A percentile compares a stretch with the other conserved stretches of the same genome.
Evolutionary conservation across 2,888 invertebrate species (phyloP).

Genomic region (Trissoscelio sp.): DNA sequence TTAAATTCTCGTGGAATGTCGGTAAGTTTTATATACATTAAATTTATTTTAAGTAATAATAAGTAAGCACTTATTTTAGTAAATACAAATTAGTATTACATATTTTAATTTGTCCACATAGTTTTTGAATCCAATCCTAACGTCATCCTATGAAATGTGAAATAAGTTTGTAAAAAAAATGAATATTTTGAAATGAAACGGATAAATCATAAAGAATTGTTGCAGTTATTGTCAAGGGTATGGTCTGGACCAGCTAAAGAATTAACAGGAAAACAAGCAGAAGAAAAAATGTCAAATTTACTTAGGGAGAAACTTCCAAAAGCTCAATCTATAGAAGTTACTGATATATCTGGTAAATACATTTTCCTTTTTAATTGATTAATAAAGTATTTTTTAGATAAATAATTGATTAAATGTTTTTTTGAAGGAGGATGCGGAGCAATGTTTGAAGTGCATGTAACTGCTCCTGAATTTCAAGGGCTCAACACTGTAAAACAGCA

Average conservation of each 20-base stretch:
- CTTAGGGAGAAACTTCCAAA: conserved; percentile 85
- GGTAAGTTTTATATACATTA: too few relatives aligned
- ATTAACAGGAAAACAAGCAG: conserved; percentile 79
- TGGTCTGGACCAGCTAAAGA: conserved; percentile 80
- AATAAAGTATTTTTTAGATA: too few relatives aligned
- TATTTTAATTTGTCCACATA: too few relatives aligned
- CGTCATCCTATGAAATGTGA: too few relatives aligned
- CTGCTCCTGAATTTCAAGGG: conserved; percentile 89
- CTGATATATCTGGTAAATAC: conserved; percentile 88
- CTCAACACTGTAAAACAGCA: conserved; percentile 90
- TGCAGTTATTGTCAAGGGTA: conserved; percentile 81
- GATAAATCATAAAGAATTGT: conserved; percentile 79
- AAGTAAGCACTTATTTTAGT: too few relatives aligned
- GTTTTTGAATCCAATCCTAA: too few relatives aligned
- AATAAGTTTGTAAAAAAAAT: background rate
- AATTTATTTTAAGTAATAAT: too few relatives aligned
- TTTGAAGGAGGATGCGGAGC: conserved; percentile 90
- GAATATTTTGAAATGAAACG: conserved; percentile 70
- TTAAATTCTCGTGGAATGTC: conserved; percentile 32
- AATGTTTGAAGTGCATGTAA: conserved; percentile 90
- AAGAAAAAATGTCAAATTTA: conserved; percentile 82
- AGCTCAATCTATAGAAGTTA: conserved; percentile 87
- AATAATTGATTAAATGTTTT: too few relatives aligned
- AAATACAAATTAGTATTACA: too few relatives aligned
- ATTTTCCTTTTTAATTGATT: too few relatives aligned